These are phyloP conservation scores for Schizopygopsis malacanthus DNA, from an alignment of 2,797 vertebrate species.

Conservation along the genomic window DNA sequence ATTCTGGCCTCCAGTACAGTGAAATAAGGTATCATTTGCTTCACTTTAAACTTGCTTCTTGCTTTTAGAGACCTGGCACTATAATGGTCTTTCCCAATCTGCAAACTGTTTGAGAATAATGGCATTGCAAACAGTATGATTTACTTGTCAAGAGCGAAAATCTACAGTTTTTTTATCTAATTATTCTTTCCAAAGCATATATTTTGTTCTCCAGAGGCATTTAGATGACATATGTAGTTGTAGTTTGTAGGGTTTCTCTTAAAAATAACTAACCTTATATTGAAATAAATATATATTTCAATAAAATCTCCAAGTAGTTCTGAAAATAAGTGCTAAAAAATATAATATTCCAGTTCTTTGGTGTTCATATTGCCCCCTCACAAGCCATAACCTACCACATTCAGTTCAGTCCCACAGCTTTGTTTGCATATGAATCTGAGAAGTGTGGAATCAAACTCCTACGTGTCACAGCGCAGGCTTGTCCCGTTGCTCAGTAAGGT, in stretches of 20 bases:
- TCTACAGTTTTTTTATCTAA: not conserved
- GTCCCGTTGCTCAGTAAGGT: slow-evolving; percentile 22
- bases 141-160: not conserved
- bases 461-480: not conserved
- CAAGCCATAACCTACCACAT: not conserved
- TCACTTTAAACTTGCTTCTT: slow-evolving; percentile 11
- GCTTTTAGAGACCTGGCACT: not conserved
- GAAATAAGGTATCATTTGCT: not conserved
- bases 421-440: slow-evolving; percentile 24
- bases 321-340: not conserved
- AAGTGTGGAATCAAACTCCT: slow-evolving; percentile 17
- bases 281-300: not conserved
- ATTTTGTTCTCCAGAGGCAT: not conserved
- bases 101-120: slow-evolving; percentile 1
- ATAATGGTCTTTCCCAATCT: slow-evolving; percentile 7
- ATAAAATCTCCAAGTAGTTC: not conserved
- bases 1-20: not conserved
- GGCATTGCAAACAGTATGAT: not conserved
- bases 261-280: not conserved
- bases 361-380: not conserved
- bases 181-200: slow-evolving; percentile 10
- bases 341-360: not conserved
- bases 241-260: not conserved
- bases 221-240: not conserved
- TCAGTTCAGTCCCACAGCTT: slow-evolving; percentile 3